Conservation (phyloP, 2,797 vertebrate species). For the Clarias platycephalus region DNA sequence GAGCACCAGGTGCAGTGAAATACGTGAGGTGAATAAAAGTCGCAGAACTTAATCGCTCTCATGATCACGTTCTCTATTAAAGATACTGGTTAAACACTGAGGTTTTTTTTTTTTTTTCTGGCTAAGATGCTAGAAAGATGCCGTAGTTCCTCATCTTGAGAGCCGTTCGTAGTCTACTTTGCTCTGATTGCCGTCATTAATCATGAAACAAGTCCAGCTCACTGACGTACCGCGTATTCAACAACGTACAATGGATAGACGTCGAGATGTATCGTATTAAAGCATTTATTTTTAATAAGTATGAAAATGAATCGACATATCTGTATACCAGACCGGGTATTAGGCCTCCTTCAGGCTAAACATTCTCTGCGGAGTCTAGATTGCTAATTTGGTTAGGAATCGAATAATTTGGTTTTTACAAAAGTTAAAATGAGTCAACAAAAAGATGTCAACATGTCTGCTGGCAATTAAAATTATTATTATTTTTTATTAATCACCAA, state of each 20-base stretch:
- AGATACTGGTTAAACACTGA: background rate
- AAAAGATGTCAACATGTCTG: background rate
- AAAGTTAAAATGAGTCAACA: background rate
- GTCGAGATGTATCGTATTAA: background rate
- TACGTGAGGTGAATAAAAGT: background rate
- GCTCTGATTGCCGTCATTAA: constrained; percentile 31
- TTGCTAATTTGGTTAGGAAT: too few relatives aligned
- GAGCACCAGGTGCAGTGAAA: background rate
- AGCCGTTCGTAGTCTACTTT: constrained; percentile 10
- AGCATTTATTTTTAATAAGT: background rate
- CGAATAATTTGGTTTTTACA: background rate
- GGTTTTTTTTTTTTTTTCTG: background rate
- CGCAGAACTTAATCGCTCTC: background rate
- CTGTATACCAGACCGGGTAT: background rate
- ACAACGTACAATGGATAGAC: background rate
- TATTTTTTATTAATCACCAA: background rate
- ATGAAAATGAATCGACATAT: background rate
- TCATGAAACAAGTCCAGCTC: constrained; percentile 11
- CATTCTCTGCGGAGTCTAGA: background rate
- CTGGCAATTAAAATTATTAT: background rate
- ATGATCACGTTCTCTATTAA: background rate
- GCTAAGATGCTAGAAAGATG: background rate
- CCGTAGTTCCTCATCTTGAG: background rate
- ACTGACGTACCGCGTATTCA: background rate
- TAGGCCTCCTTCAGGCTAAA: background rate